A percentile compares a stretch with the other conserved stretches of the same genome.
Evolutionary conservation across 2,888 invertebrate species (phyloP).

Genomic region (Mechanitis mazaeus): DNA sequence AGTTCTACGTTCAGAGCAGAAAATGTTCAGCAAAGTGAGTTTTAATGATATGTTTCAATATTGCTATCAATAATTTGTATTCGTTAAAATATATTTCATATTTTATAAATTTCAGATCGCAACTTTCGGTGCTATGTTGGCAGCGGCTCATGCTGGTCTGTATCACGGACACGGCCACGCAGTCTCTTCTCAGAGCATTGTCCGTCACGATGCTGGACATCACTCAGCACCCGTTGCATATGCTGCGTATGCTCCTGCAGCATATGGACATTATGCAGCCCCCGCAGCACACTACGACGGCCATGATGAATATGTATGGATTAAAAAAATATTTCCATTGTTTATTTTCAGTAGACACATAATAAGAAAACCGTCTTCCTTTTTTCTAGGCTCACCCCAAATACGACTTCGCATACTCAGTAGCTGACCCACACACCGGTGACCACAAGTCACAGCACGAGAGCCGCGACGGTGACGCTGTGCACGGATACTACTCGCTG

Average conservation of each 20-base stretch:
- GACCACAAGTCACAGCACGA: slow-evolving; percentile 76
- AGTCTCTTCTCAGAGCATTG: slow-evolving; percentile 49
- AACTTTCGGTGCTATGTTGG: slow-evolving; percentile 40
- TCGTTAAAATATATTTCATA: not conserved
- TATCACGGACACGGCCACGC: slow-evolving; percentile 39
- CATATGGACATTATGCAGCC: slow-evolving; percentile 36
- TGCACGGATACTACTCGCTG: slow-evolving; percentile 77
- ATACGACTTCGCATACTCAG: slow-evolving; percentile 73
- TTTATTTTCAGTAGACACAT: too few relatives aligned
- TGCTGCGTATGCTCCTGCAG: slow-evolving; percentile 36
- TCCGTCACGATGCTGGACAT: slow-evolving; percentile 43
- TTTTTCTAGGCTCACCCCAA: slow-evolving; percentile 52
- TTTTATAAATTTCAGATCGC: slow-evolving; percentile 32
- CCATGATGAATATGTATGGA: slow-evolving; percentile 40
- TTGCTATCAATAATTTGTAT: not conserved
- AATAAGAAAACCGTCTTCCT: too few relatives aligned
- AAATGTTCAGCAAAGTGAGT: slow-evolving; percentile 61
- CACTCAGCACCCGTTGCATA: slow-evolving; percentile 24
- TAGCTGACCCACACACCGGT: slow-evolving; percentile 74
- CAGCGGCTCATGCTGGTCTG: slow-evolving; percentile 59
- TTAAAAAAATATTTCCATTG: not conserved
- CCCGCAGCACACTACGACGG: slow-evolving; percentile 38
- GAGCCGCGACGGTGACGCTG: slow-evolving; percentile 70
- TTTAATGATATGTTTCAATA: slow-evolving; percentile 16
- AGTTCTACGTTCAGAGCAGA: slow-evolving; percentile 46